These are phyloP conservation scores for Epinotia ramella DNA, from an alignment of 2,888 invertebrate genomes.

Conservation along the genomic window DNA sequence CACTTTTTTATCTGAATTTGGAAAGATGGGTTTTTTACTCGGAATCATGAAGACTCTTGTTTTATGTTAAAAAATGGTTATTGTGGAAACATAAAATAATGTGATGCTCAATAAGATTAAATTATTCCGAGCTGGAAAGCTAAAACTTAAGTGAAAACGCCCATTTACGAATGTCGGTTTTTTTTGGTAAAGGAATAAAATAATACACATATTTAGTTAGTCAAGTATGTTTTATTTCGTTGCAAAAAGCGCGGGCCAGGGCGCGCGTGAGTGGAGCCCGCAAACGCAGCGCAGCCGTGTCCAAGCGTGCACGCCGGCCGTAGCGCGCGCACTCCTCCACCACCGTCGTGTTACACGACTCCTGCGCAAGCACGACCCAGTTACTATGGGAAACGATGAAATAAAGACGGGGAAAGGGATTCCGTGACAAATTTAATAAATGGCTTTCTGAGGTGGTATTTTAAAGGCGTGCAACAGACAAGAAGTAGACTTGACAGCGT, in stretches of 20 bases:
- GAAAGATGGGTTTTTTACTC: too few relatives aligned
- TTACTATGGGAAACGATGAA: slow-evolving; percentile 18
- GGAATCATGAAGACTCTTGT: too few relatives aligned
- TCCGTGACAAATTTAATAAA: slow-evolving; percentile 35
- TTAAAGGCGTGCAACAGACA: slow-evolving; percentile 27
- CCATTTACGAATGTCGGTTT: not conserved
- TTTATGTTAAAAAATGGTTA: too few relatives aligned
- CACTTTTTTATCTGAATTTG: too few relatives aligned
- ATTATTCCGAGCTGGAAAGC: too few relatives aligned
- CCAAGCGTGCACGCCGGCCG: slow-evolving; percentile 66
- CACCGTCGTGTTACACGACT: slow-evolving; percentile 79
- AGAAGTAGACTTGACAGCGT: not conserved
- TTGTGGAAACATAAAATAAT: too few relatives aligned
- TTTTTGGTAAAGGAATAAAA: slow-evolving; percentile 46
- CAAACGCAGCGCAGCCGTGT: slow-evolving; percentile 71
- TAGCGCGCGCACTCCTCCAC: slow-evolving; percentile 75
- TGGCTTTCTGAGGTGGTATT: slow-evolving; percentile 22
- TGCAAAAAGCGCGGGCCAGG: slow-evolving; percentile 64
- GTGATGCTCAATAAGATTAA: too few relatives aligned
- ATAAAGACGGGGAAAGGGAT: slow-evolving; percentile 17
- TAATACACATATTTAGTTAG: slow-evolving; percentile 28
- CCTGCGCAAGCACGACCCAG: slow-evolving; percentile 64
- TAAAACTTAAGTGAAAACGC: too few relatives aligned
- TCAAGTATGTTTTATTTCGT: slow-evolving; percentile 65
- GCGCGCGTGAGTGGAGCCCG: slow-evolving; percentile 62